A percentile compares a stretch with the other conserved stretches of the same genome.
Conservation (phyloP, 2,888 invertebrate genomes). For the Orthosia gothica region DNA sequence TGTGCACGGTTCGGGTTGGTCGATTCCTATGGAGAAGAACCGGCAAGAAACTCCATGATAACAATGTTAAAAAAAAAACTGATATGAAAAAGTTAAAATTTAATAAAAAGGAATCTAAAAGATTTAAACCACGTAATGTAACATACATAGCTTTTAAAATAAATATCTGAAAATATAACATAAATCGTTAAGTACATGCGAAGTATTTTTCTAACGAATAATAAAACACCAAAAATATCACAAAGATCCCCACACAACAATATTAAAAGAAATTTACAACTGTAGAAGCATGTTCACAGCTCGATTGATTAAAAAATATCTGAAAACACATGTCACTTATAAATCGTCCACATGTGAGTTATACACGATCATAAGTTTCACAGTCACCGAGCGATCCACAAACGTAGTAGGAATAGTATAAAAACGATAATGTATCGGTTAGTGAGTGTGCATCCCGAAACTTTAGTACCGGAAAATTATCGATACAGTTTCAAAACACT, state of each 20-base stretch:
- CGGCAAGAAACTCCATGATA: too few relatives aligned
- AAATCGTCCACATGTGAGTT: constrained; percentile 44
- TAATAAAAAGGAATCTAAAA: too few relatives aligned
- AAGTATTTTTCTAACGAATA: not conserved
- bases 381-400: constrained; percentile 23
- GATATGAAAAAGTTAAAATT: too few relatives aligned
- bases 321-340: constrained; percentile 31
- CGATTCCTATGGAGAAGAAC: too few relatives aligned
- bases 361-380: constrained; percentile 29
- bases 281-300: constrained; percentile 17
- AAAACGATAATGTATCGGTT: not conserved
- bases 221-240: constrained; percentile 20
- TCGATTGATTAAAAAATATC: constrained; percentile 36
- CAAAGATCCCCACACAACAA: not conserved
- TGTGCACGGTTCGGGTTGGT: too few relatives aligned
- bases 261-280: constrained; percentile 34
- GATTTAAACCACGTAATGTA: too few relatives aligned
- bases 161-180: not conserved
- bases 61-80: too few relatives aligned
- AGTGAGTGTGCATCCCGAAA: not conserved
- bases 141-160: not conserved
- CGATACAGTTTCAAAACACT: not conserved
- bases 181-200: not conserved
- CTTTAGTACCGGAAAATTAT: not conserved
- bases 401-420: constrained; percentile 1